These are phyloP conservation scores for Lophotis ruficrista DNA, from an alignment of 2,113 vertebrate genomes.

Conservation along the genomic window DNA sequence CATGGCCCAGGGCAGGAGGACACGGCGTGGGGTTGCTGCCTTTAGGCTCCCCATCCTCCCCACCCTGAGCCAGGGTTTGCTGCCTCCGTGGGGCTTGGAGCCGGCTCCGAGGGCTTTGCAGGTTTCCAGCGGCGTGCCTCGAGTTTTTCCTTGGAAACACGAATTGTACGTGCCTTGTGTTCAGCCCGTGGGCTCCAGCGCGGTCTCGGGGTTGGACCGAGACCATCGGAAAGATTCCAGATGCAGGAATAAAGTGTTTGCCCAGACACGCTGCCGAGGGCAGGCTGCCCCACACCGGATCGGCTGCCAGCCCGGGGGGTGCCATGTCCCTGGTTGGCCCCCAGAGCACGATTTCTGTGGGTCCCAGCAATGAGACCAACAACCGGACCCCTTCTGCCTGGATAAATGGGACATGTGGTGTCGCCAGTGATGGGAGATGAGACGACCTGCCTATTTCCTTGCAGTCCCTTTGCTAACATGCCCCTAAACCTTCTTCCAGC, in stretches of 20 bases:
- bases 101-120: background rate
- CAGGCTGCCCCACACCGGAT: background rate
- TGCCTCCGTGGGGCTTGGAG: background rate
- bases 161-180: background rate
- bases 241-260: background rate
- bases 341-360: background rate
- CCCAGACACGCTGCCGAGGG: background rate
- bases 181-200: background rate
- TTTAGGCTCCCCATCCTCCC: background rate
- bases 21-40: rapidly evolving
- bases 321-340: background rate
- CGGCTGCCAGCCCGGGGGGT: background rate
- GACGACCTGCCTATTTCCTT: background rate
- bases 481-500: background rate
- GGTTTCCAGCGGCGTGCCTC: background rate
- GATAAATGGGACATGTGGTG: background rate
- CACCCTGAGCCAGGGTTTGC: background rate
- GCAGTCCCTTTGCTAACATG: slow-evolving; percentile 16
- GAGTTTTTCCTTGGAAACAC: background rate
- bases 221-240: background rate
- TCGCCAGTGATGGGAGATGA: background rate
- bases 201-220: background rate
- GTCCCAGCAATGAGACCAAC: background rate
- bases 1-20: background rate
- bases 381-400: rapidly evolving